A percentile compares a stretch with the other conserved stretches of the same genome.
phyloP scores from a whole-genome alignment of 2,113 vertebrate genomes.

The Varanus komodoensis region DNA sequence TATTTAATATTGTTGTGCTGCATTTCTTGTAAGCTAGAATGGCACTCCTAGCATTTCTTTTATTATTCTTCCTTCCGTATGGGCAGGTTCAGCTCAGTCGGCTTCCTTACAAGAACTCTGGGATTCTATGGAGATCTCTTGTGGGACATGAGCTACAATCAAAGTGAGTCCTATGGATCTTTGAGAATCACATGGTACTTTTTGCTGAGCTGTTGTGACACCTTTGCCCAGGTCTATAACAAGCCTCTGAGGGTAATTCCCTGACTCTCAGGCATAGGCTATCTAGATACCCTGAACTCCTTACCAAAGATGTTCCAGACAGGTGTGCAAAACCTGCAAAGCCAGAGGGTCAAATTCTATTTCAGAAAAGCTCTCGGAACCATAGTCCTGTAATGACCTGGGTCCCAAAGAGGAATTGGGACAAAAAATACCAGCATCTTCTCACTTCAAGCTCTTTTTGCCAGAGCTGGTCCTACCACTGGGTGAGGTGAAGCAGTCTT shows the following conservation, averaged over 20 bases:
- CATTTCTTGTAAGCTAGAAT: neutral
- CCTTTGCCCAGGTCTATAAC: neutral
- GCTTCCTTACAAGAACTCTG: neutral
- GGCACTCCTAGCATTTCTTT: neutral
- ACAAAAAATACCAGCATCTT: too few species aligned
- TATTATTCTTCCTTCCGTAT: neutral
- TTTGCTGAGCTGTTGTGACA: neutral
- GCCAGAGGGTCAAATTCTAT: too few species aligned
- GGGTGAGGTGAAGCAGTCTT: too few species aligned
- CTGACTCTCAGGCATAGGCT: neutral
- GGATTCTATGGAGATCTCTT: neutral
- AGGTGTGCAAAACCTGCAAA: neutral
- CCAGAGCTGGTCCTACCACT: too few species aligned
- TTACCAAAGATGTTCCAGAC: neutral
- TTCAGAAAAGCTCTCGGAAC: too few species aligned
- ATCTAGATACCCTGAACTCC: too few species aligned
- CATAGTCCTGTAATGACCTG: too few species aligned
- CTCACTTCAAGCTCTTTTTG: too few species aligned
- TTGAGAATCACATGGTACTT: neutral
- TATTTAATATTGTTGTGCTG: neutral
- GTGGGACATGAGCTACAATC: neutral
- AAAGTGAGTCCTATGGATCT: neutral
- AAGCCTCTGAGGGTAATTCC: neutral
- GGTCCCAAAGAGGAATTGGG: too few species aligned
- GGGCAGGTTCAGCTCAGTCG: neutral